These are phyloP conservation scores for Pyrgilauda ruficollis DNA, from an alignment of 2,113 vertebrate species.

Conservation along the genomic window DNA sequence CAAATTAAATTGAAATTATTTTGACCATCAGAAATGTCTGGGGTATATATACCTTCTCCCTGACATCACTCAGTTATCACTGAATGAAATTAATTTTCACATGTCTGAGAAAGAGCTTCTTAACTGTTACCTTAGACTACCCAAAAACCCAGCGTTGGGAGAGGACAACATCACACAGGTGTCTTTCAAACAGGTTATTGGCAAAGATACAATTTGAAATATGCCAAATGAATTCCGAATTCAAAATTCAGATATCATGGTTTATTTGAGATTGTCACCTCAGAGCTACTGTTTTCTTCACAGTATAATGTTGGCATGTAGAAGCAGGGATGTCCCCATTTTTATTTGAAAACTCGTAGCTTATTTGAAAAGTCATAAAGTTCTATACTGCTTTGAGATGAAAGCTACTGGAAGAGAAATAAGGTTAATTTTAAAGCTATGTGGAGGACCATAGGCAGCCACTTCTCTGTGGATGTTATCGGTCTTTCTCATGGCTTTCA, in stretches of 20 bases:
- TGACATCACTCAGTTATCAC: background rate
- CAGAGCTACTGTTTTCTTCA: background rate
- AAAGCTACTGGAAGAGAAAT: background rate
- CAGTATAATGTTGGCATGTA: background rate
- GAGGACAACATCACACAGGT: rapidly evolving
- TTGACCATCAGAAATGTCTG: background rate
- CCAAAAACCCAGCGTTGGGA: background rate
- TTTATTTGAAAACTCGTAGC: background rate
- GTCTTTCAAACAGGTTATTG: background rate
- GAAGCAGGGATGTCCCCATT: background rate
- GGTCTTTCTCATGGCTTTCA: background rate
- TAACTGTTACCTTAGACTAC: background rate
- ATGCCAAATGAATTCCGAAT: background rate
- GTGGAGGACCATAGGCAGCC: background rate
- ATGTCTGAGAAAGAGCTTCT: background rate
- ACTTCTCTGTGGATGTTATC: background rate
- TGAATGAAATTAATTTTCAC: background rate
- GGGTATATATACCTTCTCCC: rapidly evolving
- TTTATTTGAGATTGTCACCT: background rate
- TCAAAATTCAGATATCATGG: background rate
- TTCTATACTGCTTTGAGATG: background rate
- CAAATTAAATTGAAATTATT: background rate
- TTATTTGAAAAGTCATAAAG: background rate
- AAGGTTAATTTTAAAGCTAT: background rate
- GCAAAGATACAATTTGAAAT: background rate